A percentile compares a stretch with the other conserved stretches of the same genome.
Conservation (phyloP, 2,888 invertebrate genomes). For the Hirtodrosophila histrioides region DNA sequence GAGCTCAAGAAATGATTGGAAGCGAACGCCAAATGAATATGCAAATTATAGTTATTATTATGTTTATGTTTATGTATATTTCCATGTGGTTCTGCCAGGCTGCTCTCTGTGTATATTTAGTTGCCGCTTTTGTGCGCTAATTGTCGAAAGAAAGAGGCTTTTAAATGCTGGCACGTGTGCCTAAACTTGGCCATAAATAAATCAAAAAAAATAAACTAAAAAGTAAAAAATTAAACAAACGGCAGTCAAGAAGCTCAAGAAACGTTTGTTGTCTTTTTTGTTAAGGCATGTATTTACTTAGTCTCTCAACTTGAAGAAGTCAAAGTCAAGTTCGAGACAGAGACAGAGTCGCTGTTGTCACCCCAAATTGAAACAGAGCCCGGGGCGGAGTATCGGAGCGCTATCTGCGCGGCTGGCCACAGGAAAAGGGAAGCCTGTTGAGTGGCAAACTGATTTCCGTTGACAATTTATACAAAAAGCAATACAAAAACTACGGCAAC, state of each 20-base stretch:
- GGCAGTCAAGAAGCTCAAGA: conserved; percentile 32
- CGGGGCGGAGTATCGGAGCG: conserved; percentile 24
- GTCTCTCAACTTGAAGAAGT: conserved; percentile 33
- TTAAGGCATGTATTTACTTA: conserved; percentile 40
- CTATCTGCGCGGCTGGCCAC: conserved; percentile 54
- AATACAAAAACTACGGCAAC: conserved; percentile 29
- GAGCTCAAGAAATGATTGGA: conserved; percentile 65
- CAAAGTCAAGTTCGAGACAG: conserved; percentile 25
- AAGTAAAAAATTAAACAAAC: conserved; percentile 33
- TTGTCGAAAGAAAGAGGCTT: conserved; percentile 58
- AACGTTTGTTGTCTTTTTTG: conserved; percentile 8
- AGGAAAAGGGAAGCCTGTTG: conserved; percentile 83
- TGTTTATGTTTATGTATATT: conserved; percentile 67
- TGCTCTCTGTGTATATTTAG: conserved; percentile 14
- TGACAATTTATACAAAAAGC: conserved; percentile 75
- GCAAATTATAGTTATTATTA: conserved; percentile 70
- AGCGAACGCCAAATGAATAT: conserved; percentile 66
- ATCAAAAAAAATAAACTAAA: conserved; percentile 25
- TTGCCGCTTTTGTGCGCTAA: conserved; percentile 60
- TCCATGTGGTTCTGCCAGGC: conserved; percentile 32
- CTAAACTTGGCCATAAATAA: conserved; percentile 60
- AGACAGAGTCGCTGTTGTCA: conserved; percentile 33
- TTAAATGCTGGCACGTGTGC: conserved; percentile 72
- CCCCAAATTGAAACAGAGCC: conserved; percentile 36
- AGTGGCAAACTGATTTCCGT: conserved; percentile 82